Base-by-base conservation (phyloP, 2,113 vertebrate species). In the Poecilia latipinna region DNA sequence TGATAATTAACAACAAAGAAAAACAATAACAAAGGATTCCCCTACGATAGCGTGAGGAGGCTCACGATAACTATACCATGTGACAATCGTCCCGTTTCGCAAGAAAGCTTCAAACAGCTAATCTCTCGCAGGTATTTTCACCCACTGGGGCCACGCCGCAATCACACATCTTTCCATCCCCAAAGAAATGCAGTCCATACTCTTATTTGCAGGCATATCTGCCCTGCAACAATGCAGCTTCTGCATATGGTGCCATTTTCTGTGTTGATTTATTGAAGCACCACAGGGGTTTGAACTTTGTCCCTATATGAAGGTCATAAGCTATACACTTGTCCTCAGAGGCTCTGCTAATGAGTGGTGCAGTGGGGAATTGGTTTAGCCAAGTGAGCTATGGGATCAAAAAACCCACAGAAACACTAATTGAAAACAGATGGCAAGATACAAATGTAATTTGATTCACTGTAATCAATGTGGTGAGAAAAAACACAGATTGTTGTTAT, bases 281-380 rank as follows among this genome's bases (percentile, higher is more conserved):
- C 74, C 63, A 12, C 74, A 77, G 31, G 62, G 66, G 39, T 63
- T 54, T 80, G 32, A n/a, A 66, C 37, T 62, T 62, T 80, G 80
- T 85, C 70, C 73, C 86, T 88, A 82, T 82, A 65, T 86, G 82
- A 91, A 90, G 83, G 85, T 92, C 69, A 88, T 48, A 11, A n/a
- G 72, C 19, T 65, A 35, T 48, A 61, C 31, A 70, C 15, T 76
- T 68, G 48, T 70, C n/a, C 73, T 79, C 8, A 37, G 19, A 77
- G 69, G 61, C 57, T 57, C 54, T 72, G 17, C 42, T 74, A 82
- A 80, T 71, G 66, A 83, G 69, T 72, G 70, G 72, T 3, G n/a
- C 72, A 8, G 7, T 13, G 28, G 31, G 63, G 61, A 37, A 65
- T 80, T 65, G 28, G 12, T 39, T 64, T 71, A 64, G 17, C 19